These are phyloP conservation scores for Montipora efflorescens DNA, from an alignment of 64 coral and sea anemone species.

Conservation along the genomic window DNA sequence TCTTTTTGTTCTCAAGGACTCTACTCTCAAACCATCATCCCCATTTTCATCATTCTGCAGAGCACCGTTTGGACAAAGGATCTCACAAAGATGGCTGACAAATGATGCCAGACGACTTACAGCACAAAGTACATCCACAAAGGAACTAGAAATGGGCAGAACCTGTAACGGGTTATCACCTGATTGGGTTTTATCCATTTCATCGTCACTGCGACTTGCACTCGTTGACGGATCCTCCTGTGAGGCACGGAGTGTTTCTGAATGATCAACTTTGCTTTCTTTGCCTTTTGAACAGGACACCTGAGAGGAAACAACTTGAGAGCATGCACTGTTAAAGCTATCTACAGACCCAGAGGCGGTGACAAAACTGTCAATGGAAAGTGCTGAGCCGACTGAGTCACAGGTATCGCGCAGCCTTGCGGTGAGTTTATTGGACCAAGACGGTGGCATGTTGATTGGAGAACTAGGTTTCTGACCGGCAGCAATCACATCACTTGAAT, in stretches of 20 bases:
- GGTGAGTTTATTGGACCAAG: neutral
- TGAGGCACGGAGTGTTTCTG: neutral
- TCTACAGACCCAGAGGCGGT: neutral
- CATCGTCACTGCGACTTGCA: neutral
- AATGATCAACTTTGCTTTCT: neutral
- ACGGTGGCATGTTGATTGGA: constrained; percentile 2
- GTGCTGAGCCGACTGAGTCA: constrained; percentile 3
- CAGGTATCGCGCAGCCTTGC: neutral
- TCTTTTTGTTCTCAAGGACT: constrained; percentile 59
- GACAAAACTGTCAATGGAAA: neutral
- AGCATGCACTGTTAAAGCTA: neutral
- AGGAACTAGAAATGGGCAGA: constrained; percentile 58
- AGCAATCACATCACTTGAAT: neutral
- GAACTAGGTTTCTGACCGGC: neutral
- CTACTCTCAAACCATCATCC: neutral
- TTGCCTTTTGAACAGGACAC: neutral
- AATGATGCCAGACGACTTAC: constrained; percentile 80
- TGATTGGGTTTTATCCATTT: neutral
- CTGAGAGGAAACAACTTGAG: neutral
- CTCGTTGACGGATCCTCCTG: neutral
- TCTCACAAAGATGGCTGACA: constrained; percentile 83
- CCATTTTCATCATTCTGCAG: constrained; percentile 44
- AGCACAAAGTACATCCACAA: constrained; percentile 83
- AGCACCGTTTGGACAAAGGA: constrained; percentile 69
- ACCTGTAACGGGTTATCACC: neutral